phyloP scores from a whole-genome alignment of 2,113 vertebrate genomes.

The Callocephalon fimbriatum region DNA sequence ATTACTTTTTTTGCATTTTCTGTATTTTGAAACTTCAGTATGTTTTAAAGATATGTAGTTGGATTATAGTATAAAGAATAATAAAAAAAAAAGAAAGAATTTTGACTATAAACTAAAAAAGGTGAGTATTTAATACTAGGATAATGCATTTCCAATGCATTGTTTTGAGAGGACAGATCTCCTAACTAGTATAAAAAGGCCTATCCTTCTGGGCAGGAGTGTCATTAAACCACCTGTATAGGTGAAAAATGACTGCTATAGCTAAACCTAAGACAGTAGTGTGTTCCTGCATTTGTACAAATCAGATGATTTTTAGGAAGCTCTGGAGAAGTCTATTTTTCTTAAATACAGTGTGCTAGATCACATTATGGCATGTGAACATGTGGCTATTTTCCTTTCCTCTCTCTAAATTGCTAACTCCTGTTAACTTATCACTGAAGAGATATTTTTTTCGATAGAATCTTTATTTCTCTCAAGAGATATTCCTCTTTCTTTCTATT shows the following conservation, averaged over 20 bases:
- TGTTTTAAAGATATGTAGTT: neutral
- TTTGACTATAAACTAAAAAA: neutral
- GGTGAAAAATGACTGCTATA: too few relatives aligned
- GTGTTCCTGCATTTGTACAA: neutral
- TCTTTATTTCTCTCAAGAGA: neutral
- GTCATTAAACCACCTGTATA: neutral
- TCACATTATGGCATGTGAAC: fast-evolving
- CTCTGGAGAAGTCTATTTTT: neutral
- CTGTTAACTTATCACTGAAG: neutral
- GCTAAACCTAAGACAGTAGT: too few relatives aligned
- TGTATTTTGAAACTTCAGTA: neutral
- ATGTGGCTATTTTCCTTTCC: neutral
- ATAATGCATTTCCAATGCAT: neutral
- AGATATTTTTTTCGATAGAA: neutral
- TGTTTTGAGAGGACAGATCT: neutral
- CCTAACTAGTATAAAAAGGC: neutral
- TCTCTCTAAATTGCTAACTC: neutral
- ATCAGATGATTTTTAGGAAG: neutral
- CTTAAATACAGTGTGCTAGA: neutral
- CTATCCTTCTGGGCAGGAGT: neutral
- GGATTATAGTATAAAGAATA: neutral
- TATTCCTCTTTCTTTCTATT: neutral
- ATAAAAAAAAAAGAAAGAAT: neutral
- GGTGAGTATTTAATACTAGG: neutral
- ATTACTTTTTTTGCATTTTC: neutral